A percentile compares a stretch with the other conserved stretches of the same genome.
These are phyloP conservation scores for Spinus olivaceus DNA, from an alignment of 2,797 vertebrate species.

Conservation along the genomic window DNA sequence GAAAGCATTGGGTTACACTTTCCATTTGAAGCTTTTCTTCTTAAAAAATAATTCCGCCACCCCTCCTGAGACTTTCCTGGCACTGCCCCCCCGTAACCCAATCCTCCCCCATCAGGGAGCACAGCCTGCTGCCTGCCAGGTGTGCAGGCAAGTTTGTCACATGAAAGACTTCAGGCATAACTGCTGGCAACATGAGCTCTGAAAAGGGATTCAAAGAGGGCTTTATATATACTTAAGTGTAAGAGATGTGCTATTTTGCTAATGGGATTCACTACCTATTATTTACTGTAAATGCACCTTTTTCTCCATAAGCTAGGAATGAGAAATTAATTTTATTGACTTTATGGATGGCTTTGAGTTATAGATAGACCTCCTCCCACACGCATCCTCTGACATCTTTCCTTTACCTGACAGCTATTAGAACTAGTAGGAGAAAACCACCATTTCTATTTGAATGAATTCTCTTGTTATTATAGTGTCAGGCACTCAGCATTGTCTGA, in stretches of 20 bases:
- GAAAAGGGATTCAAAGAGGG: background rate
- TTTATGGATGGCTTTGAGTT: background rate
- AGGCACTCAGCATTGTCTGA: conserved; percentile 28
- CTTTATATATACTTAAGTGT: background rate
- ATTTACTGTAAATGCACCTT: background rate
- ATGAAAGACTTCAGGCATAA: conserved; percentile 18
- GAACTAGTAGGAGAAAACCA: background rate
- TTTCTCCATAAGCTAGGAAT: background rate
- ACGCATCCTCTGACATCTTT: background rate
- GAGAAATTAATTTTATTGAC: conserved; percentile 36
- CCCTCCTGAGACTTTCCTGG: conserved; percentile 43
- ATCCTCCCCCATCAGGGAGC: background rate
- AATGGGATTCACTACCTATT: background rate
- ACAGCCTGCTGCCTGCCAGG: conserved; percentile 36
- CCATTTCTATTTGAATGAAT: conserved; percentile 15
- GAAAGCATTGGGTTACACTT: conserved; percentile 68
- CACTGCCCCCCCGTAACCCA: conserved; percentile 49
- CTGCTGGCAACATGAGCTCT: conserved; percentile 22
- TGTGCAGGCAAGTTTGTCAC: conserved; percentile 52
- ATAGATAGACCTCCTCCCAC: background rate
- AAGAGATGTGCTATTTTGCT: background rate
- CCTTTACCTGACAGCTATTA: background rate
- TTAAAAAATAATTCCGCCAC: conserved; percentile 59
- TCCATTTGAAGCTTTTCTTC: conserved; percentile 67
- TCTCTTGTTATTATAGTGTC: background rate